Base-by-base conservation (phyloP, 2,888 invertebrate species). In the Platycheirus albimanus region DNA sequence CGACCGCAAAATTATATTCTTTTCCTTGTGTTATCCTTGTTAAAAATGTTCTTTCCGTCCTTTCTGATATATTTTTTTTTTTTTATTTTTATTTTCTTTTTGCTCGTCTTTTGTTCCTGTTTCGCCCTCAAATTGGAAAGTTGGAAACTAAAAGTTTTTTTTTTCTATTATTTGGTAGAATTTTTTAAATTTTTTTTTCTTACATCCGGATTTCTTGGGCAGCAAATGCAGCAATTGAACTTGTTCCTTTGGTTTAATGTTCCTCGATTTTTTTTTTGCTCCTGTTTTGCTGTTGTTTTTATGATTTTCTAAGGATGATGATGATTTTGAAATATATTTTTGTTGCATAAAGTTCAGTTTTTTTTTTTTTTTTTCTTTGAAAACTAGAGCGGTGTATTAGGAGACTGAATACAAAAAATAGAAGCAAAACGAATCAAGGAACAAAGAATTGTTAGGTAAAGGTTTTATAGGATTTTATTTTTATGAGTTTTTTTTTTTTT, bases 1-100 rank as follows among this genome's bases (percentile, higher is more conserved):
- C 83, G 78, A 83, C 83, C 77, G 83, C 72, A 83, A 83, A 83
- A 78, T 83, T 78, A 83, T 83, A 83, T 83, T 83, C 78, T 67
- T 83, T 83, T 83, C 77, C 83, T 78, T 77, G 83, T 78, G 72
- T 83, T 83, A 77, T 83, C 83, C 83, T 83, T 83, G 83, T 83
- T 78, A 69, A 66, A 81, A 58, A 51, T 13, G 43, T 24, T 64
- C n/a, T 64, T 56, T 72, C 19, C 13, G 38, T 20, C 0, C 11
- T 24, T 52, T 38, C 43, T 49, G n/a, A n/a, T n/a, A n/a, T n/a
- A 51, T 41, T 66, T 67, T 43, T 33, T 61, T 41, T 20, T 13
- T 28, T 78, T 33, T 38, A 36, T n/a, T 11, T 41, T 17, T 56
- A 45, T 56, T 67, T 61, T 24, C 30, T 41, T 58, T 67, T 33